Evolutionary conservation across 1,140 invertebrate species (phyloP).

Genomic region (Amphibalanus amphitrite): DNA sequence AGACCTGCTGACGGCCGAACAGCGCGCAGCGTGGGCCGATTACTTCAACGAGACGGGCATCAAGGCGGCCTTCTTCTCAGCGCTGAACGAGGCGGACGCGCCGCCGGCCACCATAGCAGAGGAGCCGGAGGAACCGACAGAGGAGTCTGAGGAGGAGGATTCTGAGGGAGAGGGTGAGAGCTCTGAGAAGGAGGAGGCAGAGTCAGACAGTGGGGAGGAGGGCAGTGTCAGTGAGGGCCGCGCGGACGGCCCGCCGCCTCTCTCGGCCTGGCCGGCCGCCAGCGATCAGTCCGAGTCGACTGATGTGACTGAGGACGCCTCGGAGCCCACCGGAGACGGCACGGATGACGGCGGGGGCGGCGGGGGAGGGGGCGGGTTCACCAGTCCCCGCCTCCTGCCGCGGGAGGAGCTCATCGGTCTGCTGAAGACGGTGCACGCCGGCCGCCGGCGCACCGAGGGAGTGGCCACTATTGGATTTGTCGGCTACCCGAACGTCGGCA

Average conservation of each 20-base stretch:
- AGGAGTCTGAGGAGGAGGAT: too few species aligned
- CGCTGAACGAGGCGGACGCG: conserved; percentile 28
- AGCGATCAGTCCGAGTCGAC: conserved; percentile 3
- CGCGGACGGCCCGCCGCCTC: conserved; percentile 23
- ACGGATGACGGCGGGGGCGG: background rate
- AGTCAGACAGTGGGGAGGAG: conserved; percentile 16
- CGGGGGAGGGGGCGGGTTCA: background rate
- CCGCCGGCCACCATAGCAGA: background rate
- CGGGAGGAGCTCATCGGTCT: conserved; percentile 36
- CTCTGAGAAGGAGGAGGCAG: too few species aligned
- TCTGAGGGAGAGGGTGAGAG: too few species aligned
- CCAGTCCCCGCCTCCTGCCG: conserved; percentile 23
- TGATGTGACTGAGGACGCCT: background rate
- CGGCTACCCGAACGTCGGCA: conserved; percentile 98
- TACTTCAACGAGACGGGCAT: conserved; percentile 59
- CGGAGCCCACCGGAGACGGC: too few species aligned
- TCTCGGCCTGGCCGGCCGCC: conserved; percentile 31
- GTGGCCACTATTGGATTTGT: conserved; percentile 74
- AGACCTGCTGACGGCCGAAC: conserved; percentile 69
- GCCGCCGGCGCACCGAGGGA: conserved; percentile 28
- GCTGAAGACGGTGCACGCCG: conserved; percentile 43
- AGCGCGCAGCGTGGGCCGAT: conserved; percentile 66
- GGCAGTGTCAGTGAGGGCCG: conserved; percentile 32
- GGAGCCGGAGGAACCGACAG: background rate
- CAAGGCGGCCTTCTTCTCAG: conserved; percentile 67